These are phyloP conservation scores for Lasius fuliginosus DNA, from an alignment of 2,888 invertebrate genomes.

Conservation along the genomic window DNA sequence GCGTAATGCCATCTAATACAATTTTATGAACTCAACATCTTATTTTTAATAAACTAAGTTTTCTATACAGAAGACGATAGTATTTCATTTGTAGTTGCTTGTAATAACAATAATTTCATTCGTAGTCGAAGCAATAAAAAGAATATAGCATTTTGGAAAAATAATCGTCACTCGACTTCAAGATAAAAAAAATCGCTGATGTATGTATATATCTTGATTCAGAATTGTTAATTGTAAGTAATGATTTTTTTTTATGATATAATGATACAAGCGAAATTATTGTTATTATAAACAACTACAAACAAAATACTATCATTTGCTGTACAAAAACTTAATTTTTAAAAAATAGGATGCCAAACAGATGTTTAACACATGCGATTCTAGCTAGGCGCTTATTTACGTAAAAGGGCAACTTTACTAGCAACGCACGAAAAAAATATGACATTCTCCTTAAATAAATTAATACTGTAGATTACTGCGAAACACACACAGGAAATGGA, in stretches of 20 bases:
- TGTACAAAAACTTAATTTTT: too few relatives aligned
- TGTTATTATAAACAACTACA: background rate
- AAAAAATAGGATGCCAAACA: too few relatives aligned
- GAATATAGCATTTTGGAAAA: background rate
- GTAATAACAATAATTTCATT: background rate
- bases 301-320: background rate
- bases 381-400: background rate
- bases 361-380: too few relatives aligned
- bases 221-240: background rate
- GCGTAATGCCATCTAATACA: background rate
- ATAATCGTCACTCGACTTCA: background rate
- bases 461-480: background rate
- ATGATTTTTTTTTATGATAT: too few relatives aligned
- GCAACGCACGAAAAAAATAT: background rate
- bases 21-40: background rate
- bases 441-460: background rate
- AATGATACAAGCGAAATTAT: background rate
- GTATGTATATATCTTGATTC: background rate
- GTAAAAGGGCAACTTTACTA: background rate
- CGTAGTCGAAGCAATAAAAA: background rate
- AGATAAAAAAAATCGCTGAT: background rate
- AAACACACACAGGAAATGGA: constrained; percentile 50
- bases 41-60: background rate
- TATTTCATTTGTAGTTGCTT: background rate
- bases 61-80: background rate